Evolutionary conservation across 2,797 vertebrate species (phyloP).

Genomic region (Hybognathus amarus): DNA sequence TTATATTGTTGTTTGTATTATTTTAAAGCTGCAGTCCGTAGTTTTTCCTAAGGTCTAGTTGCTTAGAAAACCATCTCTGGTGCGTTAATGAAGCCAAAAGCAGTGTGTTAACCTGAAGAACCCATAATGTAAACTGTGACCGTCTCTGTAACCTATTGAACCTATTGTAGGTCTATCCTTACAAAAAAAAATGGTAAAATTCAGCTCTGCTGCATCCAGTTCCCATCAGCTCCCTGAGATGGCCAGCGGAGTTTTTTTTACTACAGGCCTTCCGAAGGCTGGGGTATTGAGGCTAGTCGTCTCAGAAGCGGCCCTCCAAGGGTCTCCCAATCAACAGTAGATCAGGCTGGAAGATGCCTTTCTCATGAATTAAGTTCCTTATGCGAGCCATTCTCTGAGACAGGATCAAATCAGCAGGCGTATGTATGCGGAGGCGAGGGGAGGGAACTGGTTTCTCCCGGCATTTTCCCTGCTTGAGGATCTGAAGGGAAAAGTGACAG

Average conservation of each 20-base stretch:
- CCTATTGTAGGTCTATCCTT: not conserved
- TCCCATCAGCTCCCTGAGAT: conserved; percentile 4
- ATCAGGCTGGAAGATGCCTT: conserved; percentile 60
- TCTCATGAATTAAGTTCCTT: conserved; percentile 77
- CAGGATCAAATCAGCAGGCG: conserved; percentile 81
- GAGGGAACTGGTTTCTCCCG: conserved; percentile 76
- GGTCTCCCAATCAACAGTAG: conserved; percentile 66
- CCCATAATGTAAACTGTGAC: no score
- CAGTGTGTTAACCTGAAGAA: no score
- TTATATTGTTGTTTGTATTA: no score
- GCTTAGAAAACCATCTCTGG: no score
- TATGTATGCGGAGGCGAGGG: conserved; percentile 68
- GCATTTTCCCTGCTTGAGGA: conserved; percentile 80
- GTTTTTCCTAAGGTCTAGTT: no score
- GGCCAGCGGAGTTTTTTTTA: conserved; percentile 1
- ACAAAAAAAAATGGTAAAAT: not conserved
- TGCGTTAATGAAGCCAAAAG: no score
- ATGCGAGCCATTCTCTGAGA: conserved; percentile 74
- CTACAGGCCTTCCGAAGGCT: conserved; percentile 14
- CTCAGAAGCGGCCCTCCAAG: conserved; percentile 35
- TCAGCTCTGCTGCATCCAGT: not conserved
- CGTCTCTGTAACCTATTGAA: not conserved
- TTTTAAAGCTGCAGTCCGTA: no score
- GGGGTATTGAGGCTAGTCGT: conserved; percentile 44
- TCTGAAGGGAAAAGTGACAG: conserved; percentile 72